Base-by-base conservation (phyloP, 2,888 invertebrate species). In the Poecilus cupreus region DNA sequence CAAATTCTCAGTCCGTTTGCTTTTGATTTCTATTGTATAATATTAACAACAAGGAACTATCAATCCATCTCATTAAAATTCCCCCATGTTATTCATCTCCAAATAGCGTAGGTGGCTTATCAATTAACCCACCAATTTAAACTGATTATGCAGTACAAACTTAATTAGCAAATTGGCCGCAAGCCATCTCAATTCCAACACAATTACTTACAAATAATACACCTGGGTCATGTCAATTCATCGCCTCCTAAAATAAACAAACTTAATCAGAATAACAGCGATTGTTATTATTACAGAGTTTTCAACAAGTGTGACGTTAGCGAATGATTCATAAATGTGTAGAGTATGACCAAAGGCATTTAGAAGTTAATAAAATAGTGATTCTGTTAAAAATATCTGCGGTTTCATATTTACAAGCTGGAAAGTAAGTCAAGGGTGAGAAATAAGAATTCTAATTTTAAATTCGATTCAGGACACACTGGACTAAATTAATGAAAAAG, bases 121-220 rank as follows among this genome's bases (percentile, higher is more conserved):
- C 60, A 60, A 60, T 60, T 60, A 60, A n/a, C 26, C 0, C 26
- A 24, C 13, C 26, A 60, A 60, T 60, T 26, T 26, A 60, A 22
- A 20, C n/a, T 60, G 26, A 60, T 60, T 60, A 60, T 60, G n/a
- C 24, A 13, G 60, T 32, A 26, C 60, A 54, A 54, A 54, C 54
- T 18, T 60, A 60, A 60, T 60, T 60, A 60, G 26, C 60, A 60
- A 60, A 60, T 60, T 60, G 60, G 60, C 60, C 24, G 24, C 24
- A 4, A 5, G 60, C 60, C 60, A 54, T 54, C 22, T 24, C 26
- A 60, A 43, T 43, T n/a, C 4, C 54, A 54, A 18, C 22, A 54
- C 54, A 54, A 54, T 54, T 18, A 54, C 54, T 54, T 54, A 32
- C 32, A 32, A 54, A 54, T 20, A 20, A 46, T 46, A 54, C 54